Base-by-base conservation (phyloP, 2,888 invertebrate species). In the Macaria notata region DNA sequence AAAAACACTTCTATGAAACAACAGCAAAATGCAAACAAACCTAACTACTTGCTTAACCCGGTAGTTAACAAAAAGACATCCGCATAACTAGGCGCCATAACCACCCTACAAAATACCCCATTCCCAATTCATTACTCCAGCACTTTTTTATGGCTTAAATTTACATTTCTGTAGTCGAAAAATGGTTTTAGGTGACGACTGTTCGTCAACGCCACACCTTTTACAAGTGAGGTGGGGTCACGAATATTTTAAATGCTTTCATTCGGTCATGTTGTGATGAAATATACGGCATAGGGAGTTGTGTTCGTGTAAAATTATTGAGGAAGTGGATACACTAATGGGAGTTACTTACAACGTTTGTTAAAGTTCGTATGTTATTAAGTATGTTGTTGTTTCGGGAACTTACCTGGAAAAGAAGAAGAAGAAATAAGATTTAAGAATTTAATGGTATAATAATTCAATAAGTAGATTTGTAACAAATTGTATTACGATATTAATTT, bases 151-250 rank as follows among this genome's bases (percentile, higher is more conserved):
- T 56, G 55, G 43, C 48, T 46, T 46, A 58, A 59, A 63, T 63
- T 63, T 56, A 59, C 63, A 65, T 55, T 59, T 58, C 54, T 55
- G 56, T 56, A 46, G 60, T 43, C 45, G 54, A 58, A 60, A 62
- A 62, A 65, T 31, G 59, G 53, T 62, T 61, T 49, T 58, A 64
- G 65, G 66, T 65, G 70, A 68, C 58, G 61, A 70, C 64, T 53
- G 63, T 63, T 63, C 60, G 66, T 65, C 64, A 69, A 69, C 70
- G 65, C 68, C 64, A 54, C 63, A 66, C 69, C 65, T 57, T n/a
- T 53, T 51, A 33, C 71, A 63, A 72, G 69, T 63, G 62, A 50
- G 58, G 64, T 63, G 65, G 51, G 54, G 59, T 63, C 66, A 64
- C 63, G 71, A 65, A 67, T 59, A 60, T 57, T 57, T 60, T 49